These are phyloP conservation scores for Tenebrio molitor DNA, from an alignment of 1,140 invertebrate genomes.

Conservation along the genomic window DNA sequence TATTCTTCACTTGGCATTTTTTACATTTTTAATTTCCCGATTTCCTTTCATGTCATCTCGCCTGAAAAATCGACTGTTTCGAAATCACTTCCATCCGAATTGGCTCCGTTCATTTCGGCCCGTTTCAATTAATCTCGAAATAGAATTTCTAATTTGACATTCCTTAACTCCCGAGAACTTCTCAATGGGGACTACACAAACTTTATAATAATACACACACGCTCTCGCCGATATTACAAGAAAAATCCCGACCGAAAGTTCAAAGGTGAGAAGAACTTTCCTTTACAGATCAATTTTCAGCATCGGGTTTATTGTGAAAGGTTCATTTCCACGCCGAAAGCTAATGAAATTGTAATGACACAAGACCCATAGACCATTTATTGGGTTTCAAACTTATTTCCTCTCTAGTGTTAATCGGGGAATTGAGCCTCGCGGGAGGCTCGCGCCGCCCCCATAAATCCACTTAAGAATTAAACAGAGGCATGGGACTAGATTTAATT, in stretches of 20 bases:
- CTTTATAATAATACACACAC: constrained; percentile 15
- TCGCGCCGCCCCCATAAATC: not conserved
- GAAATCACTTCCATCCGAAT: constrained; percentile 37
- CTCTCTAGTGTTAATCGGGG: not conserved
- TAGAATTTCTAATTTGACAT: constrained; percentile 31
- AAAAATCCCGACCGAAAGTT: constrained; percentile 28
- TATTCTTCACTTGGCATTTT: too few relatives aligned
- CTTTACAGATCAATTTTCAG: constrained; percentile 28
- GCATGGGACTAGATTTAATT: too few relatives aligned
- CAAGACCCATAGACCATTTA: not conserved
- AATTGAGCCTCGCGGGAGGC: too few relatives aligned
- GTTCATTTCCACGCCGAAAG: not conserved
- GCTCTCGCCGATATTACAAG: not conserved
- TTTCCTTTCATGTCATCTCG: too few relatives aligned
- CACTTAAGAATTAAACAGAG: not conserved
- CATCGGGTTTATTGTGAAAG: not conserved
- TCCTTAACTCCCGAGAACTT: constrained; percentile 6
- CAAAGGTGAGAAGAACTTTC: constrained; percentile 24
- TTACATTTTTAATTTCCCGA: too few relatives aligned
- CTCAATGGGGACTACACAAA: not conserved
- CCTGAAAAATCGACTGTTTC: constrained; percentile 31
- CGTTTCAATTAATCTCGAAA: constrained; percentile 20
- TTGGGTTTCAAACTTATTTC: not conserved
- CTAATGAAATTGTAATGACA: constrained; percentile 32
- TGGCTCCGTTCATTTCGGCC: constrained; percentile 20